phyloP scores from a whole-genome alignment of 1,140 invertebrate species.

The Telenomus remus region DNA sequence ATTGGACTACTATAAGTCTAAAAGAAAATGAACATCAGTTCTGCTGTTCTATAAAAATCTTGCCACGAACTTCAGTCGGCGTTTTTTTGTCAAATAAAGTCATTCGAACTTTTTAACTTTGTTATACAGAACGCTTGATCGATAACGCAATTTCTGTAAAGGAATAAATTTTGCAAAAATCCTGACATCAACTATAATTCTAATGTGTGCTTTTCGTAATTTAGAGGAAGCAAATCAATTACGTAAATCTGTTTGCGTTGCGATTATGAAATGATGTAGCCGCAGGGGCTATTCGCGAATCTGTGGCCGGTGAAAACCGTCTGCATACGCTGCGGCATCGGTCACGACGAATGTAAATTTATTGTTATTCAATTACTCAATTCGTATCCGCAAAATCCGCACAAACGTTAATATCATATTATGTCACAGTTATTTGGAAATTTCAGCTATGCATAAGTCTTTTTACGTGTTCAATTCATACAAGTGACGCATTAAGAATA shows the following conservation, averaged over 20 bases:
- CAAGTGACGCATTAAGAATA: constrained; percentile 37
- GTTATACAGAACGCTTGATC: no score
- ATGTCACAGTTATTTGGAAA: constrained; percentile 55
- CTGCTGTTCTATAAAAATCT: constrained; percentile 61
- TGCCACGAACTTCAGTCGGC: no score
- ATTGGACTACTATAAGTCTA: constrained; percentile 70
- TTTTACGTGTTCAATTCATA: constrained; percentile 47
- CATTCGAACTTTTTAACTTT: no score
- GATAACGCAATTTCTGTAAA: no score
- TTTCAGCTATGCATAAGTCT: constrained; percentile 53
- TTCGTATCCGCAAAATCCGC: constrained; percentile 65
- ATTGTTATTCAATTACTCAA: constrained; percentile 75
- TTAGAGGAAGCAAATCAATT: constrained; percentile 60
- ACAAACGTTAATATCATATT: constrained; percentile 69
- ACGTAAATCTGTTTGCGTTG: constrained; percentile 67
- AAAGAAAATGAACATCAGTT: constrained; percentile 67
- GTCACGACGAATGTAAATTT: constrained; percentile 73
- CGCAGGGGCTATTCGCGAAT: constrained; percentile 62
- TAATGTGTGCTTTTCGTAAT: constrained; percentile 48
- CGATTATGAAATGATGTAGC: constrained; percentile 72
- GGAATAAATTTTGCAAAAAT: constrained; percentile 1
- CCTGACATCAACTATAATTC: constrained; percentile 28
- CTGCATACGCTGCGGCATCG: constrained; percentile 66
- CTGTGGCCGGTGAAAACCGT: constrained; percentile 64
- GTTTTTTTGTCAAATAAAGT: no score